Percentiles rank a stretch among this genome's conserved stretches.
Evolutionary conservation across 2,888 invertebrate genomes (phyloP).

Genomic region (Leucozona laternaria): DNA sequence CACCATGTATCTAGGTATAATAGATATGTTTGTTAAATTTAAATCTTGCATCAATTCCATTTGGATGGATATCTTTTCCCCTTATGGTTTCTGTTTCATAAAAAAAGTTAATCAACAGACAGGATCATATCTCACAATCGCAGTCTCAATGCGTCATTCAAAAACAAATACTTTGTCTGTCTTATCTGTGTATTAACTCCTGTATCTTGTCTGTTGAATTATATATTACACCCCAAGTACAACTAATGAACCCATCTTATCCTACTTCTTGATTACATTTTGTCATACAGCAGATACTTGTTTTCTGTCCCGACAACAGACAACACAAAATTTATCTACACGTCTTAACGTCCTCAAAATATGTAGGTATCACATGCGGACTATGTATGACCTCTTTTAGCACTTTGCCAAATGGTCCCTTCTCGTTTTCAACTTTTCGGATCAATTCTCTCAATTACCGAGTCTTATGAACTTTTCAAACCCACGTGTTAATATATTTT

Average conservation of each 20-base stretch:
- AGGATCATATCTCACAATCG: neutral
- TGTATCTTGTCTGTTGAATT: neutral
- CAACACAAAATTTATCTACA: neutral
- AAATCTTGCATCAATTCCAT: neutral
- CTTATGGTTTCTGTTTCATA: neutral
- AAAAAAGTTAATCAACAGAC: neutral
- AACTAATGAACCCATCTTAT: neutral
- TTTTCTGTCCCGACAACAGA: neutral
- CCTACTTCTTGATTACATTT: neutral
- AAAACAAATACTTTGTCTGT: neutral
- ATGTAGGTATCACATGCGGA: too few relatives aligned
- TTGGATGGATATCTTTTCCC: too few relatives aligned
- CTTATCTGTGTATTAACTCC: neutral
- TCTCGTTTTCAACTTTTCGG: neutral
- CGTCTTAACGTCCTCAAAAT: neutral
- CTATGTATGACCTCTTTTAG: constrained; percentile 25
- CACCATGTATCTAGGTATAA: too few relatives aligned
- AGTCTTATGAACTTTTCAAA: constrained; percentile 19
- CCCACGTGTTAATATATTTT: constrained; percentile 12
- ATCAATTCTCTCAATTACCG: constrained; percentile 21
- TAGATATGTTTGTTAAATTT: neutral
- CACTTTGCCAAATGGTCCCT: neutral
- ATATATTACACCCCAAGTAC: neutral
- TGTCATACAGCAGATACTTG: neutral
- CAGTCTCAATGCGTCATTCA: neutral